These are phyloP conservation scores for Drosophila ercepeae DNA, from an alignment of 1,140 invertebrate genomes.

Conservation along the genomic window DNA sequence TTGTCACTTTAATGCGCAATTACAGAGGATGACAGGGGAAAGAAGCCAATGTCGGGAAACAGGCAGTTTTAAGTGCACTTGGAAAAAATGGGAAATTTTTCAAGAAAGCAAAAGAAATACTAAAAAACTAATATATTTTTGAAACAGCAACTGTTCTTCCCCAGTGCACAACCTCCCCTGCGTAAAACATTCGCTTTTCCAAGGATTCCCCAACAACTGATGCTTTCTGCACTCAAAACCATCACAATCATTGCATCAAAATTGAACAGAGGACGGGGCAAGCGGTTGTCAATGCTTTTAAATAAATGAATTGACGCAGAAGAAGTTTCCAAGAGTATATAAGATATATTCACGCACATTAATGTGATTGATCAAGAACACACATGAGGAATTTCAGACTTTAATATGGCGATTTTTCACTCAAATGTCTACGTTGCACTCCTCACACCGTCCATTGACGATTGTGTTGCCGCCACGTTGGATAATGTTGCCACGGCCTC, in stretches of 20 bases:
- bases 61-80: neutral
- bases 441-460: constrained; percentile 54
- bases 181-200: neutral
- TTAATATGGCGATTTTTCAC: constrained; percentile 3
- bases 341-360: neutral
- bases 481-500: constrained; percentile 28
- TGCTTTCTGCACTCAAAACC: constrained; percentile 19
- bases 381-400: constrained; percentile 12
- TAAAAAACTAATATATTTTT: too few species aligned
- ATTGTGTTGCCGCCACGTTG: constrained; percentile 50
- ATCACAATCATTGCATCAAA: constrained; percentile 29
- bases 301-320: constrained; percentile 31
- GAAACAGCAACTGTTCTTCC: too few species aligned
- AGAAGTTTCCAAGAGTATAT: neutral
- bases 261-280: neutral
- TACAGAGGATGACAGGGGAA: neutral
- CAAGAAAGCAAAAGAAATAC: too few species aligned
- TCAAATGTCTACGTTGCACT: constrained; percentile 60
- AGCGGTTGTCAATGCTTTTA: constrained; percentile 44
- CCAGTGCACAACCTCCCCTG: neutral
- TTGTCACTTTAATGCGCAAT: constrained; percentile 45
- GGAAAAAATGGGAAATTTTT: neutral
- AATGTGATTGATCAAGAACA: constrained; percentile 6
- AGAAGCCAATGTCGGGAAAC: constrained; percentile 15
- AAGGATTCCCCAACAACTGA: constrained; percentile 7